A percentile compares a stretch with the other conserved stretches of the same genome.
phyloP scores from a whole-genome alignment of 1,140 invertebrate genomes.

The Penaeus chinensis region DNA sequence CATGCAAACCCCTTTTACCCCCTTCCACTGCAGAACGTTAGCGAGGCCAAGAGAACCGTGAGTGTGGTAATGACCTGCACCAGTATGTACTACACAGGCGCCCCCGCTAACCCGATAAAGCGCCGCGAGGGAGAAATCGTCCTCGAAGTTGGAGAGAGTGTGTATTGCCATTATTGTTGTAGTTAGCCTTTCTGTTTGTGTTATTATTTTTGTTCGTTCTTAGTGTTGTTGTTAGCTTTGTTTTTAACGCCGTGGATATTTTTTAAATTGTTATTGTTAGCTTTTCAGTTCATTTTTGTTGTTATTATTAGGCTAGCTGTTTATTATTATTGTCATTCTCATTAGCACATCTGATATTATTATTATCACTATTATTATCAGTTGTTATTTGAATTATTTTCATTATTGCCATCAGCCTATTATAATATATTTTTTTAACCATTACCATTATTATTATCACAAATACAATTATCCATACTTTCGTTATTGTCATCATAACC shows the following conservation, averaged over 20 bases:
- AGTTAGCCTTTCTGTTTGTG: too few species aligned
- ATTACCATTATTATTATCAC: background rate
- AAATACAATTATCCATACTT: background rate
- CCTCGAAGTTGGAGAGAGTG: constrained; percentile 18
- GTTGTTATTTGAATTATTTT: background rate
- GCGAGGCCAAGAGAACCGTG: constrained; percentile 76
- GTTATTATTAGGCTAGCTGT: too few species aligned
- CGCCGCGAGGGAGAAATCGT: constrained; percentile 69
- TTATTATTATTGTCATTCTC: background rate
- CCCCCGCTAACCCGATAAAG: constrained; percentile 80
- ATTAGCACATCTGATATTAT: background rate
- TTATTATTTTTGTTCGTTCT: too few species aligned
- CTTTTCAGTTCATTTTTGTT: too few species aligned
- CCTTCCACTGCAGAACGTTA: constrained; percentile 77
- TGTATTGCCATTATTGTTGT: background rate
- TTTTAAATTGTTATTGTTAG: too few species aligned
- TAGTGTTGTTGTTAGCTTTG: too few species aligned
- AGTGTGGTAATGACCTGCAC: constrained; percentile 78
- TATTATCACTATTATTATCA: background rate
- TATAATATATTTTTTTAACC: background rate
- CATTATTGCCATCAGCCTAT: background rate
- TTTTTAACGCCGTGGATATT: too few species aligned
- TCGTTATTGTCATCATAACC: background rate
- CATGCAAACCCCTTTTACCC: background rate
- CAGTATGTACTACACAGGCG: constrained; percentile 77